phyloP scores from a whole-genome alignment of 2,888 invertebrate species.

The Meliscaeva auricollis region DNA sequence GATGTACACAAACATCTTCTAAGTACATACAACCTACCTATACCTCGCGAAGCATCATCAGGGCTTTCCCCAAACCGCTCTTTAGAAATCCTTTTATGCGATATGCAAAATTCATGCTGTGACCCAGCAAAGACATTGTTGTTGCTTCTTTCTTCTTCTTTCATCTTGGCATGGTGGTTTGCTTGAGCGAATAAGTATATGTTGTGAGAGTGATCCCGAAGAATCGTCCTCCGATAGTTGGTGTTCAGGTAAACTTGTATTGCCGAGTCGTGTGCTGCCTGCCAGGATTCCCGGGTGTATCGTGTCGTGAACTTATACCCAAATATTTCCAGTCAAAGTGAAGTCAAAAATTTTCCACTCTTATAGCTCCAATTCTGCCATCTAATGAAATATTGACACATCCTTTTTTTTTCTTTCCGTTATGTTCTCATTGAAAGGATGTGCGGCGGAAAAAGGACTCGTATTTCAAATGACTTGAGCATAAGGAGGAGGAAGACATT shows the following conservation, averaged over 20 bases:
- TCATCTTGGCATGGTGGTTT: not conserved
- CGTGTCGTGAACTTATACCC: slow-evolving; percentile 38
- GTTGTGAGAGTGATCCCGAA: slow-evolving; percentile 3
- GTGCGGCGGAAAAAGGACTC: slow-evolving; percentile 28
- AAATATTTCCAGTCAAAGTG: slow-evolving; percentile 45
- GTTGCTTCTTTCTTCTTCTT: not conserved
- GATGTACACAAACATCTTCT: slow-evolving; percentile 47
- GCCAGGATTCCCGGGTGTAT: slow-evolving; percentile 35
- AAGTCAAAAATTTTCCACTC: slow-evolving; percentile 50
- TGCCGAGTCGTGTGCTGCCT: not conserved
- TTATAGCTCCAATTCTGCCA: slow-evolving; percentile 34
- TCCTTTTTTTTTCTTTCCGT: slow-evolving; percentile 11
- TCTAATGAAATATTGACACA: slow-evolving; percentile 74
- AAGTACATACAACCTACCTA: too few species aligned
- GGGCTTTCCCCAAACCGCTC: slow-evolving; percentile 66
- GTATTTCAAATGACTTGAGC: not conserved
- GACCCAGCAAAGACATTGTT: slow-evolving; percentile 53
- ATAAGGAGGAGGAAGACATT: not conserved
- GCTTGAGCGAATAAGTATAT: slow-evolving; percentile 27
- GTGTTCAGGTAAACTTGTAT: slow-evolving; percentile 20
- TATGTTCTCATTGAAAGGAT: slow-evolving; percentile 6
- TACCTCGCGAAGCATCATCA: slow-evolving; percentile 66
- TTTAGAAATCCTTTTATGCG: slow-evolving; percentile 75
- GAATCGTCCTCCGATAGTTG: slow-evolving; percentile 40
- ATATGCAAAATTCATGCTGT: slow-evolving; percentile 74